A percentile compares a stretch with the other conserved stretches of the same genome.
phyloP scores from a whole-genome alignment of 1,140 invertebrate genomes.

The Ladona fulva region DNA sequence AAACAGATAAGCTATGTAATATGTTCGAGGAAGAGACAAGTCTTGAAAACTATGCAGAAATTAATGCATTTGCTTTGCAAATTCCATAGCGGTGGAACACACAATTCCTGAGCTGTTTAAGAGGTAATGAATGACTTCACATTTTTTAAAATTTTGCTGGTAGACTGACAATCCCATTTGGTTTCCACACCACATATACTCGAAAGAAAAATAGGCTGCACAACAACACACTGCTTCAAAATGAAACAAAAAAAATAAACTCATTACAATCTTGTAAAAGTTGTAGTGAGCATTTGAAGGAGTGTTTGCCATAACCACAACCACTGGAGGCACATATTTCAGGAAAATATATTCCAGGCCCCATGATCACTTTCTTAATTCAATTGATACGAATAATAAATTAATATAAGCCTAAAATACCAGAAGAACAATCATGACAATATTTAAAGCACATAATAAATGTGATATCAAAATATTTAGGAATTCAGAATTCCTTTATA shows the following conservation, averaged over 20 bases:
- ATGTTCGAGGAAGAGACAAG: no score
- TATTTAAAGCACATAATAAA: not conserved
- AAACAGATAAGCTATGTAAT: not conserved
- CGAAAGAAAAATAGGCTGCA: slow-evolving; percentile 1
- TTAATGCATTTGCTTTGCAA: no score
- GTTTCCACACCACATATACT: not conserved
- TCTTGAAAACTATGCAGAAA: no score
- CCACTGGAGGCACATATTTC: not conserved
- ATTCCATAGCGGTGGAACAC: not conserved
- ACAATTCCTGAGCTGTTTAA: not conserved
- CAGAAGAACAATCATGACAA: not conserved
- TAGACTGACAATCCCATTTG: not conserved
- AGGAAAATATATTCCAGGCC: not conserved
- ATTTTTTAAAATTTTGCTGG: not conserved
- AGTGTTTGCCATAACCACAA: not conserved
- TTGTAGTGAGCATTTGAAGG: not conserved
- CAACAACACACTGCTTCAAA: not conserved
- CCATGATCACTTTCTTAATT: not conserved
- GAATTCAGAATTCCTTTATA: not conserved
- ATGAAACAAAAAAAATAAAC: not conserved
- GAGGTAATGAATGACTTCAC: not conserved
- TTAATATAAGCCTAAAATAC: not conserved
- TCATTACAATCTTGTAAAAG: not conserved
- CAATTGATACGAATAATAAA: not conserved
- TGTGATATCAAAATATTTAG: not conserved